Evolutionary conservation across 2,113 vertebrate genomes (phyloP), one percentile per base, ranked within the genome.

Genomic region (Cyprinus carpio): DNA sequence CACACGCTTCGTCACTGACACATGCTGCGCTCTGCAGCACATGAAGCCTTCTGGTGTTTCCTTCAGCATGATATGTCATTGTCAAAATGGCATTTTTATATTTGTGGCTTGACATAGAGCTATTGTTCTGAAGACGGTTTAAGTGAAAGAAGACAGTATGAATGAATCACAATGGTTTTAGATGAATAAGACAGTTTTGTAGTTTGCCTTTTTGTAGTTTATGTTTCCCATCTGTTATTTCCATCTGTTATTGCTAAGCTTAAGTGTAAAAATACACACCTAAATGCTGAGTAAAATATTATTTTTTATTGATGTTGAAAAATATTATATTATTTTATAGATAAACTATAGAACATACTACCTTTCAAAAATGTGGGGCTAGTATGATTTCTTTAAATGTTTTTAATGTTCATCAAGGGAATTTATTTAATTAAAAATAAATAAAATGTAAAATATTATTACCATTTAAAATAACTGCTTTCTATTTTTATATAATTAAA

Each of bases 1-100:
- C 62, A 64, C 56, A 34, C 58, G 8, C 65, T 60, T 51, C 4
- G 40, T 84, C 71, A 81, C 34, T 29, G 69, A 43, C 81, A 58
- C 79, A 56, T n/a, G 49, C 51, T 54, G 27, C 9, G 13, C 27
- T 74, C 56, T 27, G 8, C 40, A 51, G 43, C 31, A 46, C 60
- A 75, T 20, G 13, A 69, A n/a, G 29, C 43, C 27, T 78, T 5
- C 43, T 67, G 60, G 71, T 84, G 29, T 84, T 84, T 51, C 58
- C 13, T 54, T 29, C 23, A 60, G 58, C 75, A 31, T 56, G 49
- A 40, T 23, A 58, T 79, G 23, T 71, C 31, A 40, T 54, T 31
- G 16, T n/a, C 54, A 34, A n/a, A 71, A 64, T 27, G 58, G 8
- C 9, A 37, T 25, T 6, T 72, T 18, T 16, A 54, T 76, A 49